Conservation (phyloP, 2,888 invertebrate species). For the Pollenia labialis region DNA sequence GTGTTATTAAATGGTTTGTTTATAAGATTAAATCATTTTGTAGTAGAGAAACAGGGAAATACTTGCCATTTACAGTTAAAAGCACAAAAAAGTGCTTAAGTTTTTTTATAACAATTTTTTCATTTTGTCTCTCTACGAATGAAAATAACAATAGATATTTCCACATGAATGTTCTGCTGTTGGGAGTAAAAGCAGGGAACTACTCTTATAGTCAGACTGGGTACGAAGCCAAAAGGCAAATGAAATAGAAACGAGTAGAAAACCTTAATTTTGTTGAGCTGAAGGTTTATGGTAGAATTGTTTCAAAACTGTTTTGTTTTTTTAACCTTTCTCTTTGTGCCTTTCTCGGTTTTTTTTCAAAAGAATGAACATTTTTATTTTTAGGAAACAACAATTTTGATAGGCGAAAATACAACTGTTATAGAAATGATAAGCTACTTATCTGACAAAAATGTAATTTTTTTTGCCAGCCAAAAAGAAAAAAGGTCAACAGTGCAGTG, state of each 20-base stretch:
- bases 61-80: slow-evolving; percentile 60
- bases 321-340: too few species aligned
- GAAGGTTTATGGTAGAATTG: too few species aligned
- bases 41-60: slow-evolving; percentile 12
- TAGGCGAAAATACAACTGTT: slow-evolving; percentile 52
- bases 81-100: slow-evolving; percentile 58
- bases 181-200: not conserved
- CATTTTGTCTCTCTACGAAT: not conserved
- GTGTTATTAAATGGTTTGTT: slow-evolving; percentile 65
- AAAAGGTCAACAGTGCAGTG: not conserved
- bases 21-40: slow-evolving; percentile 49
- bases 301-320: too few species aligned
- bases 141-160: slow-evolving; percentile 21
- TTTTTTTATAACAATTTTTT: slow-evolving; percentile 51
- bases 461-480: not conserved
- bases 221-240: too few species aligned
- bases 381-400: slow-evolving; percentile 45
- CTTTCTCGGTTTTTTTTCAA: not conserved
- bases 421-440: slow-evolving; percentile 71
- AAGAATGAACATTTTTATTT: slow-evolving; percentile 49
- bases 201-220: too few species aligned
- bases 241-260: too few species aligned
- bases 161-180: not conserved
- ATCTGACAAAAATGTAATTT: slow-evolving; percentile 46
- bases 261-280: too few species aligned